Conservation (phyloP, 1,140 invertebrate species). For the Augochlora pura region DNA sequence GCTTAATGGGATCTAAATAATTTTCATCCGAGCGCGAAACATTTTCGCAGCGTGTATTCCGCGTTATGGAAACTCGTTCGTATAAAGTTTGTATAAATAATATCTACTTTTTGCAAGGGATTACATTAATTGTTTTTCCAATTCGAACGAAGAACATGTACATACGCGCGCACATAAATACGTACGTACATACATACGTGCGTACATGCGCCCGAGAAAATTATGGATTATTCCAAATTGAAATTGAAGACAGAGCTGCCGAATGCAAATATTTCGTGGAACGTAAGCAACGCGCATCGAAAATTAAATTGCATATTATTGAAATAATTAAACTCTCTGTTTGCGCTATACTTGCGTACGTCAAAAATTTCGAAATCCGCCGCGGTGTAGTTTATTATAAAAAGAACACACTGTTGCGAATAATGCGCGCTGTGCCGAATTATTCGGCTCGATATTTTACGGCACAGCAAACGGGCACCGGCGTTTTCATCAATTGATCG, state of each 20-base stretch:
- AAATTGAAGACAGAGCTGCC: slow-evolving; percentile 20
- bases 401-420: slow-evolving; percentile 21
- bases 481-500: not conserved
- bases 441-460: slow-evolving; percentile 21
- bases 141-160: too few species aligned
- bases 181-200: too few species aligned
- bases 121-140: not conserved
- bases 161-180: too few species aligned
- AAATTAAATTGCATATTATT: slow-evolving; percentile 48
- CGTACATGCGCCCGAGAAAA: not conserved
- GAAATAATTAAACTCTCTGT: slow-evolving; percentile 41
- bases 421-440: not conserved
- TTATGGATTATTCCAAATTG: slow-evolving; percentile 38
- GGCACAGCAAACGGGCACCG: slow-evolving; percentile 13
- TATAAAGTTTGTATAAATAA: not conserved
- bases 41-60: too few species aligned
- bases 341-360: slow-evolving; percentile 23
- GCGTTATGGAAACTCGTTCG: not conserved
- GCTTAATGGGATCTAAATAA: too few species aligned
- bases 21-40: too few species aligned
- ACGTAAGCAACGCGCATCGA: slow-evolving; percentile 32
- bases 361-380: slow-evolving; percentile 29
- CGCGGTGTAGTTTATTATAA: slow-evolving; percentile 26
- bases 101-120: not conserved
- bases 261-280: slow-evolving; percentile 41